These are phyloP conservation scores for Perca schrenkii DNA, from an alignment of 2,113 vertebrate species.

Conservation along the genomic window DNA sequence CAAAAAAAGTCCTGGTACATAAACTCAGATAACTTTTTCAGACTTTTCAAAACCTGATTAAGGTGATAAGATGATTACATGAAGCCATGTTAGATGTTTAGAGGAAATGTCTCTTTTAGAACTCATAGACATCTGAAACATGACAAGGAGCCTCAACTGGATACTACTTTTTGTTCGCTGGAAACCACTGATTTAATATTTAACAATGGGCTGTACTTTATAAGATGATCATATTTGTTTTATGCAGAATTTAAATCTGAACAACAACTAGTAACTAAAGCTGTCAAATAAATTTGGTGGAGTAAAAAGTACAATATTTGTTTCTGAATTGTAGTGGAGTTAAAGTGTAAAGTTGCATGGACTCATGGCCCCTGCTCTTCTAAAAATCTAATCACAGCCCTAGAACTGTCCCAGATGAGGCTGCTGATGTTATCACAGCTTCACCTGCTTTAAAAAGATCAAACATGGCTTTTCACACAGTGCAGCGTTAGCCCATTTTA, in stretches of 20 bases:
- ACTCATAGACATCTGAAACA: background rate
- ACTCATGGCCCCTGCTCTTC: background rate
- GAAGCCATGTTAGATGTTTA: background rate
- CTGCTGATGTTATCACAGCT: constrained; percentile 52
- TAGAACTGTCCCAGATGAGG: constrained; percentile 22
- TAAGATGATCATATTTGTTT: background rate
- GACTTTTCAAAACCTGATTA: background rate
- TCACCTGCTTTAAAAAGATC: constrained; percentile 58
- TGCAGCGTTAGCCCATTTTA: constrained; percentile 25
- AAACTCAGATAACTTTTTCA: background rate
- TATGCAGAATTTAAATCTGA: background rate
- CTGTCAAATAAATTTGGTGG: background rate
- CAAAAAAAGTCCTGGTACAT: background rate
- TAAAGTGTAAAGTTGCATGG: background rate
- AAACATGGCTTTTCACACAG: constrained; percentile 42
- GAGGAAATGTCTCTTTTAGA: background rate
- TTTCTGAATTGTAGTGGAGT: background rate
- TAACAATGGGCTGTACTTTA: background rate
- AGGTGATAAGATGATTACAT: background rate
- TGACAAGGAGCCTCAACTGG: background rate
- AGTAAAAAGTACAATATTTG: background rate
- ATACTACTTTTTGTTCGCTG: background rate
- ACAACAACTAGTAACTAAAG: background rate
- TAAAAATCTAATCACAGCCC: constrained; percentile 1
- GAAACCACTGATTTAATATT: background rate